Conservation (phyloP, 1,140 invertebrate genomes). For the Anastatus disparis region DNA sequence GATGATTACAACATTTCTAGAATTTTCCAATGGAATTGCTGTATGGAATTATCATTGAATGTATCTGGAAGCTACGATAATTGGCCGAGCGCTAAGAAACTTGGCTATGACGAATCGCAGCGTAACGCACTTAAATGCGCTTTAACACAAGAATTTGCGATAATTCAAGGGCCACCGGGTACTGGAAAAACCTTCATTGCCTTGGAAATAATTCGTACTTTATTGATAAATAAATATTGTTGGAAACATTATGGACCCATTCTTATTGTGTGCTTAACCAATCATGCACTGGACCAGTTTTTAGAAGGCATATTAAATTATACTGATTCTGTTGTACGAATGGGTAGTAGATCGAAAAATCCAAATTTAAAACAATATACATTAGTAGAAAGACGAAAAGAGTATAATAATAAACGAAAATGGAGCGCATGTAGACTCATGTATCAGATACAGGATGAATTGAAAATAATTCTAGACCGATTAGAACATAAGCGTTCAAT, state of each 20-base stretch:
- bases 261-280: constrained; percentile 85
- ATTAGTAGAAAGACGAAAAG: too few species aligned
- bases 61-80: too few species aligned
- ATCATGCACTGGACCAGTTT: constrained; percentile 91
- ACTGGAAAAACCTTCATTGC: constrained; percentile 85
- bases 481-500: too few species aligned
- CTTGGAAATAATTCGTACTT: constrained; percentile 71
- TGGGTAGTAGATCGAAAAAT: constrained; percentile 79
- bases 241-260: constrained; percentile 68
- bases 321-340: constrained; percentile 71
- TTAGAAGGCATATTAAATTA: constrained; percentile 76
- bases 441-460: too few species aligned
- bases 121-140: constrained; percentile 70
- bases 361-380: too few species aligned
- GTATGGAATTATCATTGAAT: too few species aligned
- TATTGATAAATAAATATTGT: constrained; percentile 67
- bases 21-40: neutral
- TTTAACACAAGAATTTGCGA: constrained; percentile 71
- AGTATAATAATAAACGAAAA: constrained; percentile 54
- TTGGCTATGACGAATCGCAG: constrained; percentile 71
- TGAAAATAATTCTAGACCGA: too few species aligned
- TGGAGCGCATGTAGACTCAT: too few species aligned
- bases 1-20: too few species aligned
- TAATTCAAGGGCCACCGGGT: constrained; percentile 67
- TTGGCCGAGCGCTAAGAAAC: too few species aligned